phyloP scores from a whole-genome alignment of 2,888 invertebrate genomes.

The Terebella lapidaria region DNA sequence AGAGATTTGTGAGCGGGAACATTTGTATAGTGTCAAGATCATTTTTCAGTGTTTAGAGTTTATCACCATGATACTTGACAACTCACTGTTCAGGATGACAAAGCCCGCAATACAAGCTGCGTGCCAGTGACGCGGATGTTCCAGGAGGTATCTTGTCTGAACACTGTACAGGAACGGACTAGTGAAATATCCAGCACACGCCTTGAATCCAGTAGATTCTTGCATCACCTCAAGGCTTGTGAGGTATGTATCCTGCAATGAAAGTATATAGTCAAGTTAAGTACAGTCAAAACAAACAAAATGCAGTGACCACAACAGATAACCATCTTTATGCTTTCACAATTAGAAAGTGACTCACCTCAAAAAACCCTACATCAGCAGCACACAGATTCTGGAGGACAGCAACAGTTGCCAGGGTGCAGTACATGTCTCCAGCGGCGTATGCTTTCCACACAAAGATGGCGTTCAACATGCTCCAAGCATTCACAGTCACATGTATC shows the following conservation, averaged over 20 bases:
- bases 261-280: too few relatives aligned
- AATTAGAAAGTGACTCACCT: constrained; percentile 42
- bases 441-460: neutral
- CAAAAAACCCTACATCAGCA: constrained; percentile 62
- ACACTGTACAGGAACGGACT: constrained; percentile 69
- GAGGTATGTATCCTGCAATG: constrained; percentile 57
- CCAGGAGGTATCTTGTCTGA: constrained; percentile 66
- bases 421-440: constrained; percentile 18
- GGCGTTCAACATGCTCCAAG: constrained; percentile 49
- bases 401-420: constrained; percentile 46
- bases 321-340: neutral
- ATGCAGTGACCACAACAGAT: neutral
- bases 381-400: constrained; percentile 61
- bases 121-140: constrained; percentile 49
- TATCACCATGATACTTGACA: neutral
- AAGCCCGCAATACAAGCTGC: neutral
- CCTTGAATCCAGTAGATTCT: constrained; percentile 78
- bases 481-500: constrained; percentile 52
- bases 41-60: neutral
- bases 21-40: neutral
- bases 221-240: constrained; percentile 66
- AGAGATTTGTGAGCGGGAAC: too few relatives aligned
- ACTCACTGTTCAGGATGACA: neutral
- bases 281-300: too few relatives aligned
- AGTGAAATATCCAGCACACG: too few relatives aligned